Evolutionary conservation across 2,797 vertebrate species (phyloP).

Genomic region (Pangasius djambal): DNA sequence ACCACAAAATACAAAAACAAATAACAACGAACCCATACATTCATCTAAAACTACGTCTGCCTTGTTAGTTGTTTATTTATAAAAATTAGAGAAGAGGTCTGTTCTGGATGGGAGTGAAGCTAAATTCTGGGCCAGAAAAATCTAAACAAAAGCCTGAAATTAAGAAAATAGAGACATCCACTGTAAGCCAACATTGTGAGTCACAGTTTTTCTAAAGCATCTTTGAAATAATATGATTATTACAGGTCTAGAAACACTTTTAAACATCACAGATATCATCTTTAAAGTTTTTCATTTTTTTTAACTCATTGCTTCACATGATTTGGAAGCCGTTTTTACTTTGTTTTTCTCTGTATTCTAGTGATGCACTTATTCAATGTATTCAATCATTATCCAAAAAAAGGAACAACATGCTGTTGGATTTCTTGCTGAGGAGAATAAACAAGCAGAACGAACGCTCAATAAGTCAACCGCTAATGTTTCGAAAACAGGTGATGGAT

Average conservation of each 20-base stretch:
- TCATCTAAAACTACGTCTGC: not conserved
- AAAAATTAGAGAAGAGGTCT: not conserved
- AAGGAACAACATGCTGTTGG: not conserved
- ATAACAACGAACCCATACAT: not conserved
- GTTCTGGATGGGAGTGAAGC: not conserved
- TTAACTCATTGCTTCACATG: not conserved
- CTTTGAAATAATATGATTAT: not conserved
- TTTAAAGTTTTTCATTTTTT: not conserved
- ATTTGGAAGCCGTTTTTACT: not conserved
- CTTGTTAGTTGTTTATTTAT: not conserved
- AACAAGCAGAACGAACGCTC: not conserved
- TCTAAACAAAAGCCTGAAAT: not conserved
- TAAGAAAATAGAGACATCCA: not conserved
- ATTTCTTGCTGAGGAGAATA: not conserved
- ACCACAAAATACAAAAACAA: not conserved
- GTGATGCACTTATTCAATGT: not conserved
- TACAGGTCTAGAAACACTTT: not conserved
- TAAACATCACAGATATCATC: not conserved
- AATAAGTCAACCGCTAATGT: not conserved
- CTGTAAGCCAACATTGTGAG: not conserved
- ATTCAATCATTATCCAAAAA: not conserved
- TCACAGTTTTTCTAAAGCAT: not conserved
- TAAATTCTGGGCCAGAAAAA: not conserved
- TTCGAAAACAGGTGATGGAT: constrained; percentile 13
- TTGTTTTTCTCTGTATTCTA: not conserved